Evolutionary conservation across 2,888 invertebrate genomes (phyloP).

Genomic region (Venustoraphidia nigricollis): DNA sequence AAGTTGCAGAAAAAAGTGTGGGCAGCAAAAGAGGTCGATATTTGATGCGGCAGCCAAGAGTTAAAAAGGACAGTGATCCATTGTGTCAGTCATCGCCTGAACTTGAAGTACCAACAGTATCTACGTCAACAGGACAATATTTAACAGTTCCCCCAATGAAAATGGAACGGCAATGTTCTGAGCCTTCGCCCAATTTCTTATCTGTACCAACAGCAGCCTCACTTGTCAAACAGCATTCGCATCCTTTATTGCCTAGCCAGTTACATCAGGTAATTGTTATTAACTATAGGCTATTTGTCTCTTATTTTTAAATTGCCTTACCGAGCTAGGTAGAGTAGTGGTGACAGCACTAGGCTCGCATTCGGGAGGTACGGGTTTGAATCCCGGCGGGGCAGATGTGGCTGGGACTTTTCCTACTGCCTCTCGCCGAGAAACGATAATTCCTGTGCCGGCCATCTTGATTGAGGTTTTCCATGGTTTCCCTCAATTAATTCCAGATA

Average conservation of each 20-base stretch:
- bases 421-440: too few relatives aligned
- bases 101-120: conserved; percentile 9
- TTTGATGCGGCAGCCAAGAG: conserved; percentile 47
- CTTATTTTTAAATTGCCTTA: too few relatives aligned
- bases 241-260: conserved; percentile 45
- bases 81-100: conserved; percentile 24
- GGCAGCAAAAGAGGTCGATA: conserved; percentile 46
- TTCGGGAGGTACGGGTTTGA: too few relatives aligned
- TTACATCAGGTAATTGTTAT: conserved; percentile 18
- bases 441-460: too few relatives aligned
- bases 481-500: too few relatives aligned
- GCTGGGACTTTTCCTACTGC: too few relatives aligned
- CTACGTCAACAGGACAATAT: conserved; percentile 16
- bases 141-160: conserved; percentile 33
- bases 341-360: too few relatives aligned
- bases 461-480: too few relatives aligned
- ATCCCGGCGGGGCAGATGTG: too few relatives aligned
- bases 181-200: conserved; percentile 41
- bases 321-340: too few relatives aligned
- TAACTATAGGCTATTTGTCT: too few relatives aligned
- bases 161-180: conserved; percentile 40
- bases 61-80: conserved; percentile 46
- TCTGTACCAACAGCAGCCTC: conserved; percentile 39
- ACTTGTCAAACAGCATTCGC: conserved; percentile 50
- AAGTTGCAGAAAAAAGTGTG: conserved; percentile 20